phyloP scores from a whole-genome alignment of 2,113 vertebrate species.

The Vireo altiloquus region DNA sequence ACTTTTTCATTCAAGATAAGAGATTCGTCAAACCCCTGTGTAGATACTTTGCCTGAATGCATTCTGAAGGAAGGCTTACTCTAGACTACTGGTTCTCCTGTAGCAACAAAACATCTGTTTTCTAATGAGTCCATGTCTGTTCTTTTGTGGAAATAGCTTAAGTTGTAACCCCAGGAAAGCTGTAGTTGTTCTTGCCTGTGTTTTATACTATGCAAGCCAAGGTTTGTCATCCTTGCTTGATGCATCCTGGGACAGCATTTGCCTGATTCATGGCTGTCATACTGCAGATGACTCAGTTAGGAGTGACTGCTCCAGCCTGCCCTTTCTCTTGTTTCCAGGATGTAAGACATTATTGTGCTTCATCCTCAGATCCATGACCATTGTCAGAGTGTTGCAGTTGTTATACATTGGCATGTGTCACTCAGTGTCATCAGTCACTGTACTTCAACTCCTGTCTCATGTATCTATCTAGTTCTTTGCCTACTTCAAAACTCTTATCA shows the following conservation, averaged over 20 bases:
- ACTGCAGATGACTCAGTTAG: neutral
- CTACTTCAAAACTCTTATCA: neutral
- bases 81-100: neutral
- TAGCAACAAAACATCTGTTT: neutral
- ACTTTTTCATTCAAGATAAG: neutral
- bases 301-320: neutral
- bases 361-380: neutral
- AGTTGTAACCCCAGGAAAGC: neutral
- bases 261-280: neutral
- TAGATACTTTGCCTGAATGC: neutral
- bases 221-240: neutral
- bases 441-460: neutral
- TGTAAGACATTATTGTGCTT: neutral
- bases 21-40: neutral
- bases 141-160: neutral
- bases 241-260: neutral
- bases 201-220: neutral
- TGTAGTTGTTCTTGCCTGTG: neutral
- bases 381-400: neutral
- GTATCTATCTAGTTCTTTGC: neutral
- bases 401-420: neutral
- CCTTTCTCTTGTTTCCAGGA: neutral
- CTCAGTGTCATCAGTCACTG: neutral
- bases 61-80: neutral
- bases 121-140: neutral